Percentiles rank a stretch among this genome's conserved stretches.
These are phyloP conservation scores for Petrocephalus zakoni DNA, from an alignment of 2,113 vertebrate genomes.

Conservation along the genomic window DNA sequence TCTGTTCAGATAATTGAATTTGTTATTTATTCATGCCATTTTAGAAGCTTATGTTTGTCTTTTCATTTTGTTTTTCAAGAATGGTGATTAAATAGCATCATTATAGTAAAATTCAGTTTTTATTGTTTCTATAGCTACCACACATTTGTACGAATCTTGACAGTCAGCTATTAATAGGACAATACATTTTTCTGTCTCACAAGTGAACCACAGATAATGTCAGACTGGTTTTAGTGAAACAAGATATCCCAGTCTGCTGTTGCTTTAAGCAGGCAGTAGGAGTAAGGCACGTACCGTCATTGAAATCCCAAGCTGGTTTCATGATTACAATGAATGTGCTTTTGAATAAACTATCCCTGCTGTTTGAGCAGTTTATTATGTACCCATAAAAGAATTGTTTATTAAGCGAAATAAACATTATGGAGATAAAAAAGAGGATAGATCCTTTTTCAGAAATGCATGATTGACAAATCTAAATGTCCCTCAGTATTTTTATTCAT, in stretches of 20 bases:
- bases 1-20: not conserved
- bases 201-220: slow-evolving; percentile 10
- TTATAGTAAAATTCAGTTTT: not conserved
- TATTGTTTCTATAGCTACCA: slow-evolving; percentile 3
- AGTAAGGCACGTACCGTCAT: not conserved
- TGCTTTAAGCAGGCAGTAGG: slow-evolving; percentile 7
- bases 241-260: not conserved
- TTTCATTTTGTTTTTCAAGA: not conserved
- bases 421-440: not conserved
- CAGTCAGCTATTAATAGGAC: slow-evolving; percentile 12
- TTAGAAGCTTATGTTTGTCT: not conserved
- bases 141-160: slow-evolving; percentile 4
- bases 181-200: slow-evolving; percentile 16
- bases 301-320: slow-evolving; percentile 20
- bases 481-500: not conserved
- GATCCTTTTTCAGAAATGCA: not conserved
- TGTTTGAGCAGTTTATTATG: not conserved
- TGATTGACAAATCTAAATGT: slow-evolving; percentile 4
- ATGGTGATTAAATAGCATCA: not conserved
- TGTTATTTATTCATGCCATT: not conserved
- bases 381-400: not conserved
- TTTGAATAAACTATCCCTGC: slow-evolving; percentile 22
- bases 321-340: slow-evolving; percentile 16
- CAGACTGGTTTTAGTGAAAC: slow-evolving; percentile 17
- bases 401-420: slow-evolving; percentile 7